These are phyloP conservation scores for Sesamia inferens DNA, from an alignment of 2,888 invertebrate genomes.

Conservation along the genomic window DNA sequence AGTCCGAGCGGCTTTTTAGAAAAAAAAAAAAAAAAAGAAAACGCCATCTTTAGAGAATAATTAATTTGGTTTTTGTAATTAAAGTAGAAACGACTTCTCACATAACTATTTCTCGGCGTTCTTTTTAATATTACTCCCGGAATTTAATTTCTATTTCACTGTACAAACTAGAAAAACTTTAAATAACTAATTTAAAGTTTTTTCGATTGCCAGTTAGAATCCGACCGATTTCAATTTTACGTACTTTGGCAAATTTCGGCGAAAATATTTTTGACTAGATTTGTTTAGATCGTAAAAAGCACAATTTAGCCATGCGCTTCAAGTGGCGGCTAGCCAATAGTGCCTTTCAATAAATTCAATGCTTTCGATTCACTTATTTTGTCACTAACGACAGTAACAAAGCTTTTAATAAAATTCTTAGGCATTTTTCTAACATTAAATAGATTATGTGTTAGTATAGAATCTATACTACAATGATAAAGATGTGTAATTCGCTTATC, in stretches of 20 bases:
- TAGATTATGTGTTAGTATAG: too few relatives aligned
- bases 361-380: not conserved
- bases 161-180: not conserved
- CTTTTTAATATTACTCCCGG: not conserved
- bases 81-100: not conserved
- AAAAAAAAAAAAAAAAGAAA: slow-evolving; percentile 2
- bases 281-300: too few relatives aligned
- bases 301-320: too few relatives aligned
- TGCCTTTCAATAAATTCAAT: not conserved
- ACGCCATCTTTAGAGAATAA: slow-evolving; percentile 18
- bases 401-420: not conserved
- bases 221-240: not conserved
- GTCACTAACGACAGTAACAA: not conserved
- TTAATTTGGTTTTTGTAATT: slow-evolving; percentile 13
- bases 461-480: too few relatives aligned
- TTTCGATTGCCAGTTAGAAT: too few relatives aligned
- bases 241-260: too few relatives aligned
- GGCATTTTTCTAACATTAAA: too few relatives aligned
- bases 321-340: not conserved
- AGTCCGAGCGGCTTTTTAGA: slow-evolving; percentile 20
- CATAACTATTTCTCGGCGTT: not conserved
- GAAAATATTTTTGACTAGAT: too few relatives aligned
- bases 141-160: not conserved
- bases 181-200: not conserved
- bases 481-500: too few relatives aligned